Evolutionary conservation across 2,888 invertebrate species (phyloP), one percentile per base, ranked within the genome.

Genomic region (Parnassius orleans): DNA sequence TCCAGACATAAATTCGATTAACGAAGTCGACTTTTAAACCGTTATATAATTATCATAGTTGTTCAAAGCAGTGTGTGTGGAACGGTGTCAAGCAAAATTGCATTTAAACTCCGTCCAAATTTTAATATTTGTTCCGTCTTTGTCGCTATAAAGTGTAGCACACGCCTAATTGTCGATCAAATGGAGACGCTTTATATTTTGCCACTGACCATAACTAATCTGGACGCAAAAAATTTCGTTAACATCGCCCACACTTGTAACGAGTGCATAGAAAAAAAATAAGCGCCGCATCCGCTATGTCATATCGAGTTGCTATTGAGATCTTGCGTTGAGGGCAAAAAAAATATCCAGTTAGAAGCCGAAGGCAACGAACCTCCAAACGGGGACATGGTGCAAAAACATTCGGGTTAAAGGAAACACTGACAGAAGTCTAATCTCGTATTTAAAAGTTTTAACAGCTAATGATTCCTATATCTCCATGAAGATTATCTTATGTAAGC

Each of bases 331-430:
- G 63, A 57, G 56, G 65, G 70, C 69, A 86, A 88, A 63, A 86
- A 87, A 86, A 83, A 68, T 70, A 77, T 83, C 79, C 87, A 83
- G 87, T 87, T 87, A 87, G 76, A 79, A 76, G 83, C 76, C 80
- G 76, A 73, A 78, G 87, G 78, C 87, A 84, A 83, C 80, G 84
- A 83, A 85, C 84, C 78, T 78, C 72, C 67, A 65, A 85, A 78
- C 69, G 78, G 74, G 83, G 79, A 71, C 83, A 74, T 67, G 67
- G 60, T 69, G 78, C 76, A 85, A 87, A 87, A 86, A 85, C 77
- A 73, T 73, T 80, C 74, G 76, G 19, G 48, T 15, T 14, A 48
- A 48, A 48, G 48, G 48, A 48, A 12, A 48, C 12, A 2, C n/a
- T 12, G 5, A 47, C 47, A 15, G 15, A 48, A 48, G 14, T 48